Base-by-base conservation (phyloP, 2,797 vertebrate species). In the Bradypodion pumilum region DNA sequence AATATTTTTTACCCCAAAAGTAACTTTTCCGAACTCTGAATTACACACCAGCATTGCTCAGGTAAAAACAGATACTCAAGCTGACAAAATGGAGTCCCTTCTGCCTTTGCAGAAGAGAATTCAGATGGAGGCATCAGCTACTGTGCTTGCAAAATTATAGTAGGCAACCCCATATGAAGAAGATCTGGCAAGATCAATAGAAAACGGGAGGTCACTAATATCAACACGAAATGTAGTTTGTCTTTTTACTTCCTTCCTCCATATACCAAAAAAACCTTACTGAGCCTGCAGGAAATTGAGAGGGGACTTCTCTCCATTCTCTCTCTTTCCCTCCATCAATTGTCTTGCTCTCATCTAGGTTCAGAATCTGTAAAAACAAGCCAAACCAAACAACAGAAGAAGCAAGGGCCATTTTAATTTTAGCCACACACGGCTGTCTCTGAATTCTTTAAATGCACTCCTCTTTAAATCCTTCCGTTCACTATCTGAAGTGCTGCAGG, bases 331-430 rank as follows among this genome's bases (percentile, higher is more conserved):
- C 90, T 68, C 78, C 86, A 70, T 89, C 89, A 74, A 91, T 80
- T 82, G 88, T 83, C 84, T 90, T 91, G 85, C 81, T 88, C 1
- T 0, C 81, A 92, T 86, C 81, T 74, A 84, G 75, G 80, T 83
- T 87, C 84, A 78, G 82, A 84, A 83, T 0, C 66, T 90, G 89
- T 87, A 92, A 93, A 89, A 90, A 91, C 15, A 90, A 91, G 91
- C 88, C 85, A 83, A 87, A 89, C 66, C 49, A 89, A 91, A 91
- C 90, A 92, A 87, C 74, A 83, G 88, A 77, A 86, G 89, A 92
- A 76, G 79, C 65, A 93, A 92, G 91, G 83, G 0, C 9, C 59
- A 35, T 85, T 86, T 89, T 90, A 88, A 91, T 91, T 92, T 94
- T 91, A 93, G 86, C 42, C 66, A 83, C n/a, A 63, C 32, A 66